A percentile compares a stretch with the other conserved stretches of the same genome.
phyloP scores from a whole-genome alignment of 2,797 vertebrate genomes.

The Siniperca scherzeri region DNA sequence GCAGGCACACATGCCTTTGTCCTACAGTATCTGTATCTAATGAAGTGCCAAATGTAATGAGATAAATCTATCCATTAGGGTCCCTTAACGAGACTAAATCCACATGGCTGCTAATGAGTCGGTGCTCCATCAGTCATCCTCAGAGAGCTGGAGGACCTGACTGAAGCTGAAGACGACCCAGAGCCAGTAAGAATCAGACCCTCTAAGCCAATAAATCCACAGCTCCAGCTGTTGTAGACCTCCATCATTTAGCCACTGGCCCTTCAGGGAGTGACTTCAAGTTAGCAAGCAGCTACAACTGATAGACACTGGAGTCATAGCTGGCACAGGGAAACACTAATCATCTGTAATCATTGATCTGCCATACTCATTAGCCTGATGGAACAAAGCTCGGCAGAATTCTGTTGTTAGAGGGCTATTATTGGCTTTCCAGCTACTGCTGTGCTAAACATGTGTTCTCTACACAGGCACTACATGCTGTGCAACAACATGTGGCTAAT shows the following conservation, averaged over 20 bases:
- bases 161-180: slow-evolving; percentile 52
- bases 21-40: slow-evolving; percentile 65
- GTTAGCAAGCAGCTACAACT: slow-evolving; percentile 45
- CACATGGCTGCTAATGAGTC: slow-evolving; percentile 69
- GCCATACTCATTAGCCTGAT: slow-evolving; percentile 62
- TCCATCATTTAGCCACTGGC: slow-evolving; percentile 58
- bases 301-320: slow-evolving; percentile 45
- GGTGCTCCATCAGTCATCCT: slow-evolving; percentile 62
- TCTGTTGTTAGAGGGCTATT: slow-evolving; percentile 41
- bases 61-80: slow-evolving; percentile 72
- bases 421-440: slow-evolving; percentile 46
- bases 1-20: slow-evolving; percentile 42
- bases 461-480: slow-evolving; percentile 5
- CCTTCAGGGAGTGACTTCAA: slow-evolving; percentile 68
- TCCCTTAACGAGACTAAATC: slow-evolving; percentile 70
- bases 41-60: slow-evolving; percentile 75
- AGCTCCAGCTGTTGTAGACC: slow-evolving; percentile 74
- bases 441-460: slow-evolving; percentile 25
- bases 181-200: slow-evolving; percentile 67
- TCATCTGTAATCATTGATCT: slow-evolving; percentile 74
- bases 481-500: slow-evolving; percentile 16
- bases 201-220: slow-evolving; percentile 65
- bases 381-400: slow-evolving; percentile 58
- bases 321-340: slow-evolving; percentile 52
- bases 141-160: slow-evolving; percentile 56